These are phyloP conservation scores for Pycnomerus fuliginosus DNA, from an alignment of 2,888 invertebrate species.

Conservation along the genomic window DNA sequence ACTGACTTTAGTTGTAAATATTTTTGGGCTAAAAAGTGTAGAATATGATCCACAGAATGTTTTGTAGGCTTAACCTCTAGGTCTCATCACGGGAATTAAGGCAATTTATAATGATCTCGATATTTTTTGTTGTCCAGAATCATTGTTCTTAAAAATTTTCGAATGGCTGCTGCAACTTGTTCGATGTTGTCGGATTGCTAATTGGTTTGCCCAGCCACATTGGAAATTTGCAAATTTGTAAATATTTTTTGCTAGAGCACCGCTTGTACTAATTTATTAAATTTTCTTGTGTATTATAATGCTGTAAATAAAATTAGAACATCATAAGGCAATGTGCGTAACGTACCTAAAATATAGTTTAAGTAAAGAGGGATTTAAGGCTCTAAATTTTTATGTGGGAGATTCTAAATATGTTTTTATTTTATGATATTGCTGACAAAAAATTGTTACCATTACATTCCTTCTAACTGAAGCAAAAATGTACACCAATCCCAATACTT, in stretches of 20 bases:
- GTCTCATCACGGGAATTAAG: conserved; percentile 7
- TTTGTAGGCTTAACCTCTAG: conserved; percentile 13
- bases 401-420: too few relatives aligned
- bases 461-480: too few relatives aligned
- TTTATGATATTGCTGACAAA: too few relatives aligned
- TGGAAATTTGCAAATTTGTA: conserved; percentile 36
- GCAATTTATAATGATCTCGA: conserved; percentile 35
- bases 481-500: too few relatives aligned
- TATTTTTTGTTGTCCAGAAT: conserved; percentile 27
- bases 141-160: conserved; percentile 29
- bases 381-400: conserved; percentile 27
- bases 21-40: too few relatives aligned
- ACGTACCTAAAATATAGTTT: conserved; percentile 45
- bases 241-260: conserved; percentile 40
- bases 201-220: conserved; percentile 42
- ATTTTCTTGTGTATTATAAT: conserved; percentile 34
- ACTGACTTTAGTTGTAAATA: too few relatives aligned
- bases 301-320: conserved; percentile 40
- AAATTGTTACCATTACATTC: too few relatives aligned
- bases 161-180: conserved; percentile 24
- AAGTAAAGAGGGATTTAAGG: conserved; percentile 36
- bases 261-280: conserved; percentile 45
- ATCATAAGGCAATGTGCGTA: conserved; percentile 51
- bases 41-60: too few relatives aligned
- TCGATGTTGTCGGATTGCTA: conserved; percentile 26